phyloP scores from a whole-genome alignment of 1,140 invertebrate genomes.

The Drosophila mayri region DNA sequence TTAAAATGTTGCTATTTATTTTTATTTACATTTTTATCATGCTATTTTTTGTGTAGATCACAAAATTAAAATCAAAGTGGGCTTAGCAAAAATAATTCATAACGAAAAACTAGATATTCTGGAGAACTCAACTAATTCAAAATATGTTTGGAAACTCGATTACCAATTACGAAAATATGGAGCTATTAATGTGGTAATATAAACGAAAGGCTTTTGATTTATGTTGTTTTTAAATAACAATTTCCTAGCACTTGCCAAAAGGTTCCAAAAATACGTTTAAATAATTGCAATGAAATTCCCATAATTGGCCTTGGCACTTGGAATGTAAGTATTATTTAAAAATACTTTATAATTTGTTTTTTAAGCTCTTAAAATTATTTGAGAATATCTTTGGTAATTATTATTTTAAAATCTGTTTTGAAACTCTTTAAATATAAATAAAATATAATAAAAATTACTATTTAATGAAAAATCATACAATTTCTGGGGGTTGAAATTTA shows the following conservation, averaged over 20 bases:
- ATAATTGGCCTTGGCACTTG: slow-evolving; percentile 64
- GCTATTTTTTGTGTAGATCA: slow-evolving; percentile 25
- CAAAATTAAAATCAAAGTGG: neutral
- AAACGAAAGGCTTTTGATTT: rapidly evolving
- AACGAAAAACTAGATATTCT: neutral
- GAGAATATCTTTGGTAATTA: neutral
- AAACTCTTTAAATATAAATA: neutral
- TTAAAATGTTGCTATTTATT: slow-evolving; percentile 24
- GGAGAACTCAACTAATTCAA: neutral
- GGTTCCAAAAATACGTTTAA: slow-evolving; percentile 31
- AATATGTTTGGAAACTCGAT: neutral
- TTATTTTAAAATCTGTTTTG: neutral
- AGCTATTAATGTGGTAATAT: slow-evolving; percentile 51
- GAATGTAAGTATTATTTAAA: slow-evolving; percentile 25
- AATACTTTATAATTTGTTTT: neutral
- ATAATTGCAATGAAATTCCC: slow-evolving; percentile 44
- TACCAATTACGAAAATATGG: slow-evolving; percentile 12
- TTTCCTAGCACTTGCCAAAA: slow-evolving; percentile 7
- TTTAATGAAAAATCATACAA: neutral
- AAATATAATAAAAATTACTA: neutral
- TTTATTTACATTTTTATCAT: slow-evolving; percentile 28
- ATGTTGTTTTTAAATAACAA: no score
- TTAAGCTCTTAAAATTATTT: neutral
- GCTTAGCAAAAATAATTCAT: slow-evolving; percentile 7
- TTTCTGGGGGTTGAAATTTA: slow-evolving; percentile 4